Conservation (phyloP, 2,113 vertebrate species). For the Toxostoma redivivum region DNA sequence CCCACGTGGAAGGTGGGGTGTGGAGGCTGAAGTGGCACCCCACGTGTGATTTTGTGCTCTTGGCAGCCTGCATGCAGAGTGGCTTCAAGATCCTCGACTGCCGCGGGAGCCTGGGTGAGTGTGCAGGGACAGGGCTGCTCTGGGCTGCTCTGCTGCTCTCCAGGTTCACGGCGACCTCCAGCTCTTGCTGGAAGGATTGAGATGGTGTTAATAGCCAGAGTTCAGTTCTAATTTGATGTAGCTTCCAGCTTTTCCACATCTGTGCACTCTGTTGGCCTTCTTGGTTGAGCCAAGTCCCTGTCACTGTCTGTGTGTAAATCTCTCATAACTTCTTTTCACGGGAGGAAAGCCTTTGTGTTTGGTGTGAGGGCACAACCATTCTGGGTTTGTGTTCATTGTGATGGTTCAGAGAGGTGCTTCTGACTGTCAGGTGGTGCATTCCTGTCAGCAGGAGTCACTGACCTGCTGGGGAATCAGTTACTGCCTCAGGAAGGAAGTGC, state of each 20-base stretch:
- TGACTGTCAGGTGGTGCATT: neutral
- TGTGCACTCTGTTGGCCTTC: neutral
- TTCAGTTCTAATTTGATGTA: neutral
- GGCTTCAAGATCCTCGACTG: conserved; percentile 89
- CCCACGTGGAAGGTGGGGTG: conserved; percentile 80
- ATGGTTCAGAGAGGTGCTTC: neutral
- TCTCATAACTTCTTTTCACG: rapidly evolving
- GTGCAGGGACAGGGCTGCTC: neutral
- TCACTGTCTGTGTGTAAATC: neutral
- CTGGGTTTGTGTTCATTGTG: neutral
- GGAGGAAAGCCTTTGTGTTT: neutral
- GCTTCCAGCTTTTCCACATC: neutral
- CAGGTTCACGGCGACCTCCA: neutral
- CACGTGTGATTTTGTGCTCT: conserved; percentile 73
- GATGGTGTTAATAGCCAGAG: neutral
- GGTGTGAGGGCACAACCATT: neutral
- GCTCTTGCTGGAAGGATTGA: neutral
- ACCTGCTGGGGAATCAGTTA: neutral
- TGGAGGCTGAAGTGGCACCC: conserved; percentile 98
- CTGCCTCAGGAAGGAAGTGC: neutral
- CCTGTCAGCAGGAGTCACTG: neutral
- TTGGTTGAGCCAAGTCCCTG: neutral
- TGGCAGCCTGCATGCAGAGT: conserved; percentile 92
- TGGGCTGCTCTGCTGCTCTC: neutral
- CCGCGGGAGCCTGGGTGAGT: conserved; percentile 76